Evolutionary conservation across 53 echinoderm and acorn worm genomes (phyloP), one percentile per base, ranked within the genome.

Genomic region (Mesocentrotus franciscanus): DNA sequence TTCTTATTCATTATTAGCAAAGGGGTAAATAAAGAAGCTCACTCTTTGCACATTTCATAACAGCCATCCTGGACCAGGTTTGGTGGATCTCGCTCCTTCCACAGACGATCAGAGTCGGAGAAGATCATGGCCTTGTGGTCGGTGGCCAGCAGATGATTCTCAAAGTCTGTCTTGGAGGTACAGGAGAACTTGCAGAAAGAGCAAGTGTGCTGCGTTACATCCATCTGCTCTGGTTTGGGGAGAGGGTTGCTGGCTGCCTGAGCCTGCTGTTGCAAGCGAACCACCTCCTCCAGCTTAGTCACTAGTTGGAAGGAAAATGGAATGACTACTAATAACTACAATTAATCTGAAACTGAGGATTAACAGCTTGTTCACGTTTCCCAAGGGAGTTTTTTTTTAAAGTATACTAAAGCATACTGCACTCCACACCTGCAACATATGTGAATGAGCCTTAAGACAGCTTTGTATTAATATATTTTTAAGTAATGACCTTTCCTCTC

Each of bases 11-110:
- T 49, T 49, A 49, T 49, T 49, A 49, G 49, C 49, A 5, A 49
- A 49, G 49, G 12, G 62, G 18, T 62, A 16, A 62, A n/a, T 1
- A 22, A 7, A 71, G 8, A 32, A 92, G 26, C 61, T 57, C 24
- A 98, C 98, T 96, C 39, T 14, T 92, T 62, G 92, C 98, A 98
- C 71, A 95, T 89, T 22, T 85, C 18, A 93, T 98, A 98, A 5
- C 64, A 74, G 12, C 97, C 97, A 68, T 98, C 96, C 10, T 95
- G 66, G 7, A 98, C 97, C 35, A 83, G 90, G 92, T 92, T 92
- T 29, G 98, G 98, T 17, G 98, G 97, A 61, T 96, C 96, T 0
- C 98, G 98, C n/a, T 97, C 64, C 75, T 97, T 95, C 98, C 98
- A 98, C 58, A 93, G 60, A 17, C 97, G 94, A 92, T 97, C 97